Percentiles rank a stretch among this genome's conserved stretches.
These are phyloP conservation scores for Caloenas nicobarica DNA, from an alignment of 2,113 vertebrate species.

Conservation along the genomic window DNA sequence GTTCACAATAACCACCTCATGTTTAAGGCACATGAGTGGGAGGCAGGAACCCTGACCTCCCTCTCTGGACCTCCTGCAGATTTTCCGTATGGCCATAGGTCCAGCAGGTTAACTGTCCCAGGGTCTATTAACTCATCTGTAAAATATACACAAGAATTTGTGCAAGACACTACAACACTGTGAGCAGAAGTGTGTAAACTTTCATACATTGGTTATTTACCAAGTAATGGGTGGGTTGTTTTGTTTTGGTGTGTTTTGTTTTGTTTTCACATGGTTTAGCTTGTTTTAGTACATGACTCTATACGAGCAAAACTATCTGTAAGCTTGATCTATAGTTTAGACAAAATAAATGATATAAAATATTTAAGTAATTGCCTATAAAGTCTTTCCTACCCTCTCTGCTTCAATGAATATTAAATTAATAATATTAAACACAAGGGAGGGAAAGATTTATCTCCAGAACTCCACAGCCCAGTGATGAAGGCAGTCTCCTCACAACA, in stretches of 20 bases:
- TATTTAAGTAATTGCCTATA: neutral
- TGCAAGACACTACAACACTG: neutral
- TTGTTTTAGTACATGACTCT: neutral
- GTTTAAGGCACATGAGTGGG: rapidly evolving
- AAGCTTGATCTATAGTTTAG: neutral
- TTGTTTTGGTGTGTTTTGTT: neutral
- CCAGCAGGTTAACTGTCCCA: neutral
- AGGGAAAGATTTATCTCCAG: neutral
- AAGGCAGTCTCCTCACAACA: neutral
- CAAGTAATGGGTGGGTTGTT: rapidly evolving
- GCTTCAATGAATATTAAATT: neutral
- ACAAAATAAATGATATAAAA: neutral
- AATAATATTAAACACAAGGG: neutral
- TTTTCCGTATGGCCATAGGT: neutral
- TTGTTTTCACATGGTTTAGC: neutral
- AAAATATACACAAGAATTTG: neutral
- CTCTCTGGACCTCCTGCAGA: neutral
- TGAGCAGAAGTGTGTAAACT: neutral
- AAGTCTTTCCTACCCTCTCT: neutral
- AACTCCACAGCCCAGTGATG: neutral
- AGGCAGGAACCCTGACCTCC: neutral
- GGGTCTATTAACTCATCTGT: neutral
- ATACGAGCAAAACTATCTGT: neutral
- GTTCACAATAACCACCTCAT: neutral
- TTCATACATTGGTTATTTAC: neutral